A percentile compares a stretch with the other conserved stretches of the same genome.
phyloP scores from a whole-genome alignment of 2,797 vertebrate species.

The Cossypha niveicapilla region DNA sequence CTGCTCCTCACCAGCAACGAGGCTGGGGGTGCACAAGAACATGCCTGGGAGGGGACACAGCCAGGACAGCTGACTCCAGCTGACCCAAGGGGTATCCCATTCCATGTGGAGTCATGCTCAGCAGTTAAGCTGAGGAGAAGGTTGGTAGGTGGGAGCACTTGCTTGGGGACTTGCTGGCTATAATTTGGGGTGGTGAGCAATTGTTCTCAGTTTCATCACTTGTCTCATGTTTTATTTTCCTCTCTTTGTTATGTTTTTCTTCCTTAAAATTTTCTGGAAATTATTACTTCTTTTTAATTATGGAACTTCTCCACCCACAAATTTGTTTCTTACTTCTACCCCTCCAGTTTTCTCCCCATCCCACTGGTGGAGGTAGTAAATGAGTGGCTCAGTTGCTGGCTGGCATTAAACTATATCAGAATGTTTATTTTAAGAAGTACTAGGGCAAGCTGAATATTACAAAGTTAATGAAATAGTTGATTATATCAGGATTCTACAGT shows the following conservation, averaged over 20 bases:
- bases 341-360: background rate
- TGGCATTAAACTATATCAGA: background rate
- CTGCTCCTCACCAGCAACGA: background rate
- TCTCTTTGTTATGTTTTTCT: background rate
- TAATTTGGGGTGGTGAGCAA: rapidly evolving
- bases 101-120: background rate
- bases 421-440: background rate
- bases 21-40: background rate
- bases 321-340: background rate
- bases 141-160: background rate
- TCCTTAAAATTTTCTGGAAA: background rate
- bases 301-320: background rate
- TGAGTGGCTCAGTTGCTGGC: background rate
- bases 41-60: background rate
- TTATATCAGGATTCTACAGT: background rate
- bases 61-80: background rate
- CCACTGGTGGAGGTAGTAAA: background rate
- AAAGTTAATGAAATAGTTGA: background rate
- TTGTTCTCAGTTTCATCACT: background rate
- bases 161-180: background rate
- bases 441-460: background rate
- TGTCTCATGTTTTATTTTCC: background rate
- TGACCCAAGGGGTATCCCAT: background rate
- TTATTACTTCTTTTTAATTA: background rate
- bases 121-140: background rate